These are phyloP conservation scores for Syndactyla subalaris DNA, from an alignment of 2,797 vertebrate genomes.

Conservation along the genomic window DNA sequence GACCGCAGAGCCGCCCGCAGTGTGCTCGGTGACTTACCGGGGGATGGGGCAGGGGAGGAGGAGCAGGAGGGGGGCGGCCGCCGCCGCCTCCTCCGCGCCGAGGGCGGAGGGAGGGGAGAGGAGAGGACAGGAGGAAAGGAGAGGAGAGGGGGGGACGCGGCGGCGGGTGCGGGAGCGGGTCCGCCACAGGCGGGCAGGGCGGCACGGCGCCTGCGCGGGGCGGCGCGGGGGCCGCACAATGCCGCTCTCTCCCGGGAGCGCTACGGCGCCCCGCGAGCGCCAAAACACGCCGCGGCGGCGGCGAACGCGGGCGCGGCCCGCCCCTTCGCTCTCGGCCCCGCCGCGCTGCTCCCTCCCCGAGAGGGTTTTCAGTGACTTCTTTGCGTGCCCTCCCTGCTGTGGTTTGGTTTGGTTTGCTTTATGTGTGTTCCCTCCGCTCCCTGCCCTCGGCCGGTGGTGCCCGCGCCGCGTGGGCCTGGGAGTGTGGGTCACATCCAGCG, in stretches of 20 bases:
- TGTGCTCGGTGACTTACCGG: background rate
- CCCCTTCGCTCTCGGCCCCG: background rate
- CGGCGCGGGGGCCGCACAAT: conserved; percentile 49
- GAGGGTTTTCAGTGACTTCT: too few species aligned
- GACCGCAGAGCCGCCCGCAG: background rate
- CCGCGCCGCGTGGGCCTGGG: background rate
- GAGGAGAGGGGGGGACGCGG: background rate
- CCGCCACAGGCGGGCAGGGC: conserved; percentile 18
- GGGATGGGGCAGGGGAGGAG: background rate
- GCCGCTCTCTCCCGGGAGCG: conserved; percentile 50
- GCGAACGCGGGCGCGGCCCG: background rate
- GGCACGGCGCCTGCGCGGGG: conserved; percentile 26
- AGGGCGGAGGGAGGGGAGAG: background rate
- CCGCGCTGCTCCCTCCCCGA: background rate
- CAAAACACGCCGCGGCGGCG: background rate
- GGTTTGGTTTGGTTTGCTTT: too few species aligned
- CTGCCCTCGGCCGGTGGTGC: background rate
- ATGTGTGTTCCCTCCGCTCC: too few species aligned
- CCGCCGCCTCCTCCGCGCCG: background rate
- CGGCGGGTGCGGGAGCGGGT: background rate
- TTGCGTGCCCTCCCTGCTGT: too few species aligned
- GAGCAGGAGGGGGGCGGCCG: background rate
- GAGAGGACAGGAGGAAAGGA: background rate
- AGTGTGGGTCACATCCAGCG: background rate
- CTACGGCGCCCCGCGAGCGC: conserved; percentile 27